Percentiles rank a stretch among this genome's conserved stretches.
Conservation (phyloP, 1,140 invertebrate genomes). For the Drosophila pectinifera region DNA sequence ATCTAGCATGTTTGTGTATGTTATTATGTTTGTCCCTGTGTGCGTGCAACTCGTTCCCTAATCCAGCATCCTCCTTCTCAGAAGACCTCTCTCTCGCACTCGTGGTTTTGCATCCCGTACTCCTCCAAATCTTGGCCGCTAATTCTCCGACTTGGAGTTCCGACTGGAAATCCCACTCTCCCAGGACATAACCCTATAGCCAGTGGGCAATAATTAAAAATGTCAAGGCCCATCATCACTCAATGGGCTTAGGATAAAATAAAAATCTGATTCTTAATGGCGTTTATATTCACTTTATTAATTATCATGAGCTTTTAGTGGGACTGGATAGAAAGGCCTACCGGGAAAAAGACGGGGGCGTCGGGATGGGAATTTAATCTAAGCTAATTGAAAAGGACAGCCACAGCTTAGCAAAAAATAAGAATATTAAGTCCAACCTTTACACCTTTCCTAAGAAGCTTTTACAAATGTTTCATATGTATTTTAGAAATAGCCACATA, state of each 20-base stretch:
- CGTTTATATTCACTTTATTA: constrained; percentile 75
- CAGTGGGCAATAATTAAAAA: constrained; percentile 25
- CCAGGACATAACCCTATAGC: constrained; percentile 6
- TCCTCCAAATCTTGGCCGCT: constrained; percentile 11
- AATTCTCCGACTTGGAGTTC: constrained; percentile 12
- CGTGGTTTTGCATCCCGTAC: constrained; percentile 7
- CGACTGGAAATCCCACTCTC: constrained; percentile 4
- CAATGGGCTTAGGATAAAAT: constrained; percentile 53
- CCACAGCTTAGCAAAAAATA: constrained; percentile 40
- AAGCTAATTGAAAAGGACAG: constrained; percentile 66
- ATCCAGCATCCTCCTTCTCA: constrained; percentile 38
- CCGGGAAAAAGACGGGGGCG: constrained; percentile 8
- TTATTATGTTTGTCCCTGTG: constrained; percentile 6
- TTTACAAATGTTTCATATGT: constrained; percentile 25
- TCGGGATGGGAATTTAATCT: constrained; percentile 59
- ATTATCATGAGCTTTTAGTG: constrained; percentile 75
- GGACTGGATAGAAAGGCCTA: constrained; percentile 58
- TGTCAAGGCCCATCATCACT: constrained; percentile 55
- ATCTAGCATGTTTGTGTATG: constrained; percentile 5
- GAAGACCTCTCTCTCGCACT: constrained; percentile 31
- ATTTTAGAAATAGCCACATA: constrained; percentile 22
- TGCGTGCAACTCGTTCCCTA: constrained; percentile 34
- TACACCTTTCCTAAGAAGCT: constrained; percentile 35
- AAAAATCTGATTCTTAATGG: constrained; percentile 56
- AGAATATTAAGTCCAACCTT: constrained; percentile 41